Evolutionary conservation across 2,888 invertebrate species (phyloP).

Genomic region (Agrotis exclamationis): DNA sequence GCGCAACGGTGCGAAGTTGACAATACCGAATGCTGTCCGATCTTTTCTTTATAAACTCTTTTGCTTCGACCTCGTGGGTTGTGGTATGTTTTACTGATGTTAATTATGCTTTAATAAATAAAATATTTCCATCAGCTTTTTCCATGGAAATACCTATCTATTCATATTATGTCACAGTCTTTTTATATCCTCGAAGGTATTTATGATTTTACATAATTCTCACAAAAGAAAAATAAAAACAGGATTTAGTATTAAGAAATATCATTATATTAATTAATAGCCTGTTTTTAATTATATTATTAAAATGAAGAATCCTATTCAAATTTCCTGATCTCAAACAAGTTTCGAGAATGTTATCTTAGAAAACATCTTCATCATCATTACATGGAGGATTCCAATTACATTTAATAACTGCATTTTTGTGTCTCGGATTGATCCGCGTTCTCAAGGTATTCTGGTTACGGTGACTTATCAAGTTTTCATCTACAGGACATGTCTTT

Average conservation of each 20-base stretch:
- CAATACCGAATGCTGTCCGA: no score
- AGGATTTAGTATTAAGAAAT: conserved; percentile 7
- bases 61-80: no score
- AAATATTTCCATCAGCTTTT: not conserved
- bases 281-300: not conserved
- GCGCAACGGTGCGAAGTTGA: no score
- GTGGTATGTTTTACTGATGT: no score
- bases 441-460: conserved; percentile 21
- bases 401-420: conserved; percentile 9
- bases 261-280: conserved; percentile 23
- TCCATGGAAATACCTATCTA: not conserved
- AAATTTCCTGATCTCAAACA: conserved; percentile 43
- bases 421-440: not conserved
- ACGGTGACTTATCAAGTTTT: conserved; percentile 7
- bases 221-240: conserved; percentile 5
- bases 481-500: conserved; percentile 10
- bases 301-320: conserved; percentile 19
- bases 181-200: not conserved
- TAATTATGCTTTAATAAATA: not conserved
- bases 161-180: not conserved
- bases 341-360: conserved; percentile 28
- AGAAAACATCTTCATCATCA: conserved; percentile 10
- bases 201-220: not conserved
- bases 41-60: no score
- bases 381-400: no score